phyloP scores from a whole-genome alignment of 2,888 invertebrate genomes.

The Microplitis deprimator region DNA sequence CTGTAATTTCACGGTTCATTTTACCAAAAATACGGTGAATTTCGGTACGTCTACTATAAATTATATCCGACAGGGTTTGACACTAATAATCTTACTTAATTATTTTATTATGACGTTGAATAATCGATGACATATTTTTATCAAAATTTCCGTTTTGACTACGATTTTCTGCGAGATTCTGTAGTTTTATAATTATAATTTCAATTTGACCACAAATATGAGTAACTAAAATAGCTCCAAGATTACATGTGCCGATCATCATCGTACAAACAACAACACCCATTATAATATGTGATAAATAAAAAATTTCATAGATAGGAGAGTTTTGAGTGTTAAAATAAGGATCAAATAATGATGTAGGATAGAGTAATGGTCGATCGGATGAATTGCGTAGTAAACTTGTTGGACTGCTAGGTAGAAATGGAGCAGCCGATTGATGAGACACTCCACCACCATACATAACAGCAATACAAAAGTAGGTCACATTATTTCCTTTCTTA shows the following conservation, averaged over 20 bases:
- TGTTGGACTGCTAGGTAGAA: constrained; percentile 41
- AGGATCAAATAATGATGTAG: constrained; percentile 49
- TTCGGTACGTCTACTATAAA: too few species aligned
- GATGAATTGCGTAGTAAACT: constrained; percentile 43
- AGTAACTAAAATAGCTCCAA: constrained; percentile 46
- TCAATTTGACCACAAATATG: constrained; percentile 49
- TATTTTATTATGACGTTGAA: constrained; percentile 46
- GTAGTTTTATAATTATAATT: constrained; percentile 41
- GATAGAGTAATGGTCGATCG: constrained; percentile 51
- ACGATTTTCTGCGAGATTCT: constrained; percentile 22
- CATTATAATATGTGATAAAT: constrained; percentile 6
- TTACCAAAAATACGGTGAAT: too few species aligned
- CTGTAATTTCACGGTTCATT: too few species aligned
- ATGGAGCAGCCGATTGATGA: constrained; percentile 47
- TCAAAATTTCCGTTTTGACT: neutral
- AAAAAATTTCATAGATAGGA: constrained; percentile 34
- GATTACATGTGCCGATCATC: constrained; percentile 36
- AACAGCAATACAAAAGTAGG: constrained; percentile 31
- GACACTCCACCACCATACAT: constrained; percentile 51
- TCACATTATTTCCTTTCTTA: constrained; percentile 45
- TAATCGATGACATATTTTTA: constrained; percentile 40
- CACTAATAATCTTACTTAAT: constrained; percentile 46
- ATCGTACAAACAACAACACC: constrained; percentile 25
- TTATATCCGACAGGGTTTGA: too few species aligned
- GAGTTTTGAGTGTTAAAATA: constrained; percentile 24